phyloP scores from a whole-genome alignment of 2,113 vertebrate species.

The Dryoscopus gambensis region DNA sequence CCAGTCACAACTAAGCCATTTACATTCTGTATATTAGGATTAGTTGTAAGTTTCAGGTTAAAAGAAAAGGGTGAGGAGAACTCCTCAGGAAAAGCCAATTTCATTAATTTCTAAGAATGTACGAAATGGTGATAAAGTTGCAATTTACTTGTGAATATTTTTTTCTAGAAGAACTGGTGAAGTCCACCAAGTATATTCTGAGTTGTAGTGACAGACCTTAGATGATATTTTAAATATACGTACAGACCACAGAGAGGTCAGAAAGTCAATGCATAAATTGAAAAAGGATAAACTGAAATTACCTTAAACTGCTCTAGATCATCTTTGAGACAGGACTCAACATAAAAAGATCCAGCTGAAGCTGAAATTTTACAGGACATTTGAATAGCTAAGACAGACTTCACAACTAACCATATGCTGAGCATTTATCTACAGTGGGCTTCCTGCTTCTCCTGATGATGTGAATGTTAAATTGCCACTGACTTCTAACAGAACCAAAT shows the following conservation, averaged over 20 bases:
- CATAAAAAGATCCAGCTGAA: background rate
- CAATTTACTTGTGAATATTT: background rate
- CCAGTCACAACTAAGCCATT: background rate
- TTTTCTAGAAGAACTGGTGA: background rate
- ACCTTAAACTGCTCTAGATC: background rate
- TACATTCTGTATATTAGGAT: background rate
- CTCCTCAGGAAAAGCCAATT: background rate
- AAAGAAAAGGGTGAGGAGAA: background rate
- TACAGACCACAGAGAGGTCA: background rate
- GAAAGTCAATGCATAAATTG: background rate
- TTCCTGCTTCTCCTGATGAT: constrained; percentile 25
- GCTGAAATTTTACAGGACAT: background rate
- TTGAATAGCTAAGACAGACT: background rate
- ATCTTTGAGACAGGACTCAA: background rate
- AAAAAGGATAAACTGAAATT: background rate
- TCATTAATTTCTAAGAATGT: background rate
- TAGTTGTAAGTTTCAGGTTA: background rate
- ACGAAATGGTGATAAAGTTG: background rate
- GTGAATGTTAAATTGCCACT: constrained; percentile 50
- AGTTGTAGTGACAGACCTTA: background rate
- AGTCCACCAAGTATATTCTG: background rate
- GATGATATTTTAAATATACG: background rate
- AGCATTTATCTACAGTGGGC: background rate
- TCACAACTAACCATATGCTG: background rate
- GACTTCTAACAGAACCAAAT: constrained; percentile 60